These are phyloP conservation scores for Schrankia costaestrigalis DNA, from an alignment of 2,888 invertebrate genomes.

Conservation along the genomic window DNA sequence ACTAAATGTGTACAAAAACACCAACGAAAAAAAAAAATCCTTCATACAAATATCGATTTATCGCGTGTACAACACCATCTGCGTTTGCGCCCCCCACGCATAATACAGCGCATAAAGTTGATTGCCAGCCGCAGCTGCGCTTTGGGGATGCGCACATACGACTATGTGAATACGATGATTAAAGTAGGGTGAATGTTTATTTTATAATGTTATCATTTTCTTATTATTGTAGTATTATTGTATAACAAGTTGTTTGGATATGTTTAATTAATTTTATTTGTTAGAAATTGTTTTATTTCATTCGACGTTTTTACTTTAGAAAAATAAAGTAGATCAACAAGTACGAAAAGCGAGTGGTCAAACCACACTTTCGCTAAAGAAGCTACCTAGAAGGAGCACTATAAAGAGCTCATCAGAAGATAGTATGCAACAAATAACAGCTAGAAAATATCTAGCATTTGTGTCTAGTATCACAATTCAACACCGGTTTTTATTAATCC, in stretches of 20 bases:
- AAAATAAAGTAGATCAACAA: too few relatives aligned
- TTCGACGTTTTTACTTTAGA: too few relatives aligned
- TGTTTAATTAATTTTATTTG: not conserved
- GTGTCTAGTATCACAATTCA: too few relatives aligned
- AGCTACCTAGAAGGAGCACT: too few relatives aligned
- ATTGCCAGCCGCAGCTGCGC: conserved; percentile 68
- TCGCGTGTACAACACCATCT: conserved; percentile 59
- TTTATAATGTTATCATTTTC: conserved; percentile 30
- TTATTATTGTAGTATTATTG: conserved; percentile 6
- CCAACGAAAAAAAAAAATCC: conserved; percentile 25
- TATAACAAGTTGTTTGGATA: conserved; percentile 8
- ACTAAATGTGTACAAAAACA: conserved; percentile 11
- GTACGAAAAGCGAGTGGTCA: too few relatives aligned
- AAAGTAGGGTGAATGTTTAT: conserved; percentile 30
- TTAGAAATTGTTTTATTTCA: too few relatives aligned
- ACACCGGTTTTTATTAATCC: too few relatives aligned
- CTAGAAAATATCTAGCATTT: too few relatives aligned
- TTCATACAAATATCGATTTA: conserved; percentile 55
- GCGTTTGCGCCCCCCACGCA: conserved; percentile 77
- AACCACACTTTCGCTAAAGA: too few relatives aligned
- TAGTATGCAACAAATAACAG: too few relatives aligned
- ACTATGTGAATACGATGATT: conserved; percentile 24
- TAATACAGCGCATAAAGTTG: conserved; percentile 53
- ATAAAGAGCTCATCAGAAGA: too few relatives aligned
- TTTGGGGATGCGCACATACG: conserved; percentile 43